A percentile compares a stretch with the other conserved stretches of the same genome.
Conservation (phyloP, 2,797 vertebrate genomes). For the Pogonophryne albipinna region DNA sequence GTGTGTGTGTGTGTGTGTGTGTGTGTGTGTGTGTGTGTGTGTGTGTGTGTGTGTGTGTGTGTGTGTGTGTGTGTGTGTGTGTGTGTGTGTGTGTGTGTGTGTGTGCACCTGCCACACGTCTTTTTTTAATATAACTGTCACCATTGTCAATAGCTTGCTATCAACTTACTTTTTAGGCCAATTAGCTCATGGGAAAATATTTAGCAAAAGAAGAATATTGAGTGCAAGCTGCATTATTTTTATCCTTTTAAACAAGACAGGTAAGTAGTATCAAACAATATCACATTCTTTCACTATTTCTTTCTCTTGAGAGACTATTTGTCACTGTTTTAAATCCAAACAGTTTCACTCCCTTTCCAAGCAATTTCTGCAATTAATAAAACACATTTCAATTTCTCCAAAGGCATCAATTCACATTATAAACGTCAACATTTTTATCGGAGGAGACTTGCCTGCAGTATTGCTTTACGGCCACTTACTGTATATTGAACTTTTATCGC, state of each 20-base stretch:
- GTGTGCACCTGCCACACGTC: background rate
- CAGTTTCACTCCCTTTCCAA: constrained; percentile 20
- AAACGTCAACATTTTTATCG: constrained; percentile 53
- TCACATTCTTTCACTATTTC: background rate
- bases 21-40: too few relatives aligned
- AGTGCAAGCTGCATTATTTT: background rate
- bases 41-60: too few relatives aligned
- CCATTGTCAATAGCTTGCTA: constrained; percentile 19
- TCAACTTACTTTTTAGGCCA: constrained; percentile 8
- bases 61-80: constrained; percentile 14
- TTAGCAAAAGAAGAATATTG: constrained; percentile 8
- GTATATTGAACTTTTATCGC: constrained; percentile 65
- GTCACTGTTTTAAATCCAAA: constrained; percentile 35
- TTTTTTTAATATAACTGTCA: constrained; percentile 19
- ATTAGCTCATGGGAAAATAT: constrained; percentile 25
- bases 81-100: constrained; percentile 14
- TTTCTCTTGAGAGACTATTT: constrained; percentile 31
- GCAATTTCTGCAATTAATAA: constrained; percentile 33
- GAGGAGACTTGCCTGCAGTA: constrained; percentile 42
- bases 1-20: constrained; percentile 8
- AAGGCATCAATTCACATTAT: constrained; percentile 57
- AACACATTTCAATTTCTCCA: constrained; percentile 39
- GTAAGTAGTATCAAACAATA: constrained; percentile 2
- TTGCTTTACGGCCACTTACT: constrained; percentile 49
- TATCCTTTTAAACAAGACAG: constrained; percentile 23